Base-by-base conservation (phyloP, 2,797 vertebrate species). In the Sylvia borin region DNA sequence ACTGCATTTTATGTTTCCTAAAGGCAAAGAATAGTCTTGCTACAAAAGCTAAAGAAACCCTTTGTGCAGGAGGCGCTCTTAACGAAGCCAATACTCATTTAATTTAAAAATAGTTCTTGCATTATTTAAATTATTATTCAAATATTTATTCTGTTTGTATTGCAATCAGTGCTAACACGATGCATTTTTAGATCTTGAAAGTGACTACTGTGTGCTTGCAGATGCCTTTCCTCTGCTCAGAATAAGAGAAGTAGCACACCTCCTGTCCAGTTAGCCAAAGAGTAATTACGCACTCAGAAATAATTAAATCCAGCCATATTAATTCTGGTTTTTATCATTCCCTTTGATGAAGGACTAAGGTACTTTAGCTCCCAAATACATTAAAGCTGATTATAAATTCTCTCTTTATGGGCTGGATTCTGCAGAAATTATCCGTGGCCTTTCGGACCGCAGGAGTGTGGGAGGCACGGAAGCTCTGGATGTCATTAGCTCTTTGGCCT, bases 371-470 rank as follows among this genome's bases (percentile, higher is more conserved):
- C 84, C 90, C 91, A 97, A 97, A 97, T 96, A 97, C 90, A 96
- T 96, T 95, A 97, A 95, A 97, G 96, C 92, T 88, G 94, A 97
- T 97, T 97, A 97, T 88, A 96, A 97, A 96, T 97, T 97, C 94
- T 77, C 92, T 96, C 94, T 95, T 97, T 97, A 92, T 12, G 38
- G 79, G 85, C 86, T 97, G 54, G 87, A 88, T 97, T 97, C 6
- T 36, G 78, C 70, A 96, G 92, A 96, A 97, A 97, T 97, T 91
- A 97, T 90, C 94, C 13, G 4, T 61, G 94, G 91, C 94, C 95
- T 96, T 96, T 92, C 55, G 82, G 94, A 88, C 88, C 2, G 5
- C 65, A 27, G 87, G 83, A 73, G 72, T 80, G 77, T 38, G 88
- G 86, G 89, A 97, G 90, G 85, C 84, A 88, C 24, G 45, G 88